A percentile compares a stretch with the other conserved stretches of the same genome.
Conservation (phyloP, 2,113 vertebrate genomes). For the Hyperopisus bebe region DNA sequence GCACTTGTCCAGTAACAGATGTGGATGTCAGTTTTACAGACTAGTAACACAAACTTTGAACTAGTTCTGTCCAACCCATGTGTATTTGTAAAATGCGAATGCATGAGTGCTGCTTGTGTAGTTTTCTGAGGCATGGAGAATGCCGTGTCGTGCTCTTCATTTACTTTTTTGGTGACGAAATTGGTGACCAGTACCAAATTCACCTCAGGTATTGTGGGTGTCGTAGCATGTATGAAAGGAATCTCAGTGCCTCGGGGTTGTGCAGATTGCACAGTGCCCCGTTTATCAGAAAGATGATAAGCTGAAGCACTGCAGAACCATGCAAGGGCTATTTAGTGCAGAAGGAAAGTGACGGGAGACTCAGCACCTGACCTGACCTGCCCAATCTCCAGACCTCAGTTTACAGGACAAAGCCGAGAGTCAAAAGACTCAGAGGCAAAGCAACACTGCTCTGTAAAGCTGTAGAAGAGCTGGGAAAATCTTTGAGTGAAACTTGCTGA, state of each 20-base stretch:
- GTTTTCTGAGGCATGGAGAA: background rate
- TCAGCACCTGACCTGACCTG: background rate
- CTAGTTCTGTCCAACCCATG: background rate
- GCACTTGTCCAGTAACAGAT: background rate
- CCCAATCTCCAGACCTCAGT: background rate
- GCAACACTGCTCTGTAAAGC: background rate
- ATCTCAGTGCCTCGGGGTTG: background rate
- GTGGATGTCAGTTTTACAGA: background rate
- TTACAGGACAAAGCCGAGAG: background rate
- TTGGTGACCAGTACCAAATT: background rate
- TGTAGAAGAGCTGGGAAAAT: background rate
- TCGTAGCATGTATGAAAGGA: background rate
- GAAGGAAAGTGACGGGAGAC: background rate
- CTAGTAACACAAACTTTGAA: background rate
- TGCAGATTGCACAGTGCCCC: background rate
- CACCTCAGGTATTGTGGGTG: background rate
- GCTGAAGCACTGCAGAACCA: background rate
- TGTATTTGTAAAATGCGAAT: background rate
- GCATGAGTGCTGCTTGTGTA: background rate
- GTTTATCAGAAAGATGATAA: background rate
- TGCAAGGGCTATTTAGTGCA: background rate
- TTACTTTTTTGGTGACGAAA: too few relatives aligned
- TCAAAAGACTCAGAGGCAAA: background rate
- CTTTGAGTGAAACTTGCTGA: background rate
- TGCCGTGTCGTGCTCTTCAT: background rate